Conservation (phyloP, 1,140 invertebrate genomes). For the Oncopodura yosiiana region DNA sequence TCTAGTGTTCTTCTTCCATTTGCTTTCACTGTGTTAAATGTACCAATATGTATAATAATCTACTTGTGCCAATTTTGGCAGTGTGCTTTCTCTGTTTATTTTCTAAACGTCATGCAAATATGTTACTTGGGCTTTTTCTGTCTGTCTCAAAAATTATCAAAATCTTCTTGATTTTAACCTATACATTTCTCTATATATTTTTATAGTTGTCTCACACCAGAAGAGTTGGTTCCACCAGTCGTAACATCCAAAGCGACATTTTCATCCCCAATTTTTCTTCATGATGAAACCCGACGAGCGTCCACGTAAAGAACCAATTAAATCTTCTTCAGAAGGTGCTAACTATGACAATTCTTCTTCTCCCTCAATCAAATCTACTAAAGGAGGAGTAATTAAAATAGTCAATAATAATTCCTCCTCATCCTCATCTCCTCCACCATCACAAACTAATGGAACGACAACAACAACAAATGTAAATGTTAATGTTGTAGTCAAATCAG, state of each 20-base stretch:
- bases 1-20: too few relatives aligned
- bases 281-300: conserved; percentile 43
- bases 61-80: too few relatives aligned
- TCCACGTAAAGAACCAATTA: conserved; percentile 37
- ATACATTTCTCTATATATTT: background rate
- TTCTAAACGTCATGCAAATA: background rate
- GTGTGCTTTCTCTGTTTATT: background rate
- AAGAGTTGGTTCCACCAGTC: conserved; percentile 21
- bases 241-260: conserved; percentile 11
- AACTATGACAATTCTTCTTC: background rate
- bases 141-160: background rate
- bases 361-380: too few relatives aligned
- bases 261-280: conserved; percentile 40
- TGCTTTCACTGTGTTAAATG: too few relatives aligned
- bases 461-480: conserved; percentile 24
- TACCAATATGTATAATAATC: too few relatives aligned
- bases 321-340: conserved; percentile 20
- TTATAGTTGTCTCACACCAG: conserved; percentile 32
- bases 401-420: conserved; percentile 39
- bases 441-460: conserved; percentile 36
- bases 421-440: conserved; percentile 41
- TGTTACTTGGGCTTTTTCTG: conserved; percentile 32
- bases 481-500: conserved; percentile 26
- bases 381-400: conserved; percentile 41
- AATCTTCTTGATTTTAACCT: background rate